Evolutionary conservation across 2,113 vertebrate genomes (phyloP).

Genomic region (Tachysurus fulvidraco): DNA sequence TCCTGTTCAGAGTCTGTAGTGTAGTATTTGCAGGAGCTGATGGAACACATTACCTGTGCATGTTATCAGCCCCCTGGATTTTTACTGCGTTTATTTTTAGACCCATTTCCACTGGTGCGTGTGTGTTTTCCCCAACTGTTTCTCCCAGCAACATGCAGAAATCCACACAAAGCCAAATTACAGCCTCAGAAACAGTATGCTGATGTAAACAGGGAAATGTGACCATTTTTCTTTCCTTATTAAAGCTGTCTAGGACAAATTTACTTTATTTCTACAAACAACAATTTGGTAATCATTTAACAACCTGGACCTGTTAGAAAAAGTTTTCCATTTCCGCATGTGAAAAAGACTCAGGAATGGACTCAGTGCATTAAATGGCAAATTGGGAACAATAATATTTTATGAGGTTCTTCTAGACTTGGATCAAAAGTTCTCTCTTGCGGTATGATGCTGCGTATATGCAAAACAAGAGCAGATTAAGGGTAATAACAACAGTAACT

Average conservation of each 20-base stretch:
- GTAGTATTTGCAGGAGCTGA: constrained; percentile 68
- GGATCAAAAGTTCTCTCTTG: neutral
- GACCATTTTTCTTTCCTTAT: neutral
- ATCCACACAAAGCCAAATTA: constrained; percentile 20
- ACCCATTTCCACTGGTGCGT: constrained; percentile 59
- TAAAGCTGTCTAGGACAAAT: neutral
- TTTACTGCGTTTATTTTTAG: constrained; percentile 62
- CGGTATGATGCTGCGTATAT: neutral
- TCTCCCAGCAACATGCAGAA: constrained; percentile 7
- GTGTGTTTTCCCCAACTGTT: constrained; percentile 26
- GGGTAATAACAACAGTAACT: neutral
- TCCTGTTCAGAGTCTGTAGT: constrained; percentile 63
- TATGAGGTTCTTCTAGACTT: constrained; percentile 1
- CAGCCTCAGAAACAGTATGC: neutral
- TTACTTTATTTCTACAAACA: neutral
- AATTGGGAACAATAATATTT: neutral
- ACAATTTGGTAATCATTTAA: neutral
- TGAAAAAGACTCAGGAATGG: neutral
- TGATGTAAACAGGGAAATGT: neutral
- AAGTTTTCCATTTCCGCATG: neutral
- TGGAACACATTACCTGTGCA: constrained; percentile 65
- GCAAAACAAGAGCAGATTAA: constrained; percentile 7
- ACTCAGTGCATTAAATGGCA: neutral
- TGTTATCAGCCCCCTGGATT: constrained; percentile 65
- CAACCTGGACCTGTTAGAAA: neutral